Conservation (phyloP, 35 echinoderm and acorn worm species). For the Ophiothrix spiculata region DNA sequence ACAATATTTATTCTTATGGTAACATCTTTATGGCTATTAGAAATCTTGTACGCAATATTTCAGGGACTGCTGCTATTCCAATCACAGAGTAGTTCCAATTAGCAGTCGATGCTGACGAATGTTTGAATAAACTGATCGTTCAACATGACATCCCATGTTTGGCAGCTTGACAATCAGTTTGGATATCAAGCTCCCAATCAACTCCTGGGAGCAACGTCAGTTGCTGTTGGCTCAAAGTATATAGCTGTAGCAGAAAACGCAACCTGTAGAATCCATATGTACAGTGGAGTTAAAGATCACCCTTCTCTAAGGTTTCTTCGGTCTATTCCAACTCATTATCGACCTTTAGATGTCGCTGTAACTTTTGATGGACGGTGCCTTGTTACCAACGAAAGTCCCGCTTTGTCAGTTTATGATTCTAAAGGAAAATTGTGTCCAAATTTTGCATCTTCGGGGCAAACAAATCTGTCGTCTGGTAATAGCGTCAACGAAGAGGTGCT, state of each 20-base stretch:
- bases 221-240: not conserved
- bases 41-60: too few relatives aligned
- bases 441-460: not conserved
- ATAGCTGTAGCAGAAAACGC: not conserved
- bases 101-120: too few relatives aligned
- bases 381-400: not conserved
- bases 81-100: too few relatives aligned
- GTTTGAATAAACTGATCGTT: too few relatives aligned
- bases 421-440: not conserved
- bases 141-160: too few relatives aligned
- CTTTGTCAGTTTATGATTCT: not conserved
- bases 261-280: not conserved
- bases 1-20: too few relatives aligned
- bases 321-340: not conserved
- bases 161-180: not conserved
- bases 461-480: not conserved
- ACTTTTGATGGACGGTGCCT: not conserved
- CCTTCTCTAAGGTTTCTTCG: not conserved
- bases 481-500: too few relatives aligned
- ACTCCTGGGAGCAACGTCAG: not conserved
- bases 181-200: not conserved
- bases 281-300: not conserved
- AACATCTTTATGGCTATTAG: too few relatives aligned
- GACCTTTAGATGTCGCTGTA: not conserved
- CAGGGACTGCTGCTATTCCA: too few relatives aligned